Evolutionary conservation across 2,888 invertebrate species (phyloP), one percentile per base, ranked within the genome.

Genomic region (Amphipyra tragopoginis): DNA sequence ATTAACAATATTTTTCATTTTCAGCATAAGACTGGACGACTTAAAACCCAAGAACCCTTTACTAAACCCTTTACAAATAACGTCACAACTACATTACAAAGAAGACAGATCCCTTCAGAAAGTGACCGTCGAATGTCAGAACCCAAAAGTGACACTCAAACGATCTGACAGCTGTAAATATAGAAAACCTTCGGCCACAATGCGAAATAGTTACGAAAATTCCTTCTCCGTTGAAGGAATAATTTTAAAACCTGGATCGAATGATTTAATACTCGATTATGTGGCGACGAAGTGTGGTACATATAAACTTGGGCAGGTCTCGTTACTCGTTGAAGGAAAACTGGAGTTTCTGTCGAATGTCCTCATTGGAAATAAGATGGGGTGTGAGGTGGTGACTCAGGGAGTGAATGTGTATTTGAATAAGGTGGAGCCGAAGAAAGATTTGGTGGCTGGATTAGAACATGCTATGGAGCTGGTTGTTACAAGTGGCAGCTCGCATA

Each of bases 41-140:
- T 91, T 96, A 84, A 96, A 96, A 89, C 95, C 96, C 58, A 93
- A 93, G 63, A 96, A 96, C 85, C 95, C 95, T 10, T 87, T 95
- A 69, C 84, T 96, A 74, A 95, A 95, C 68, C 95, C 96, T 52
- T 88, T 97, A 73, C 95, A 96, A 77, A 96, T 98, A 56, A 96
- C 96, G 43, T 96, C 97, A 44, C 96, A 96, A 85, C 88, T 98
- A 38, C 97, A 97, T 82, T 97, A 97, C 84, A 97, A 98, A 86
- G 97, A 98, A 87, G 98, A 98, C 86, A 97, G 96, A 82, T 96
- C 96, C 29, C 90, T 98, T 6, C 96, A 96, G 51, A 96, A 96
- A 73, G 97, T 97, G 0, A 96, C 96, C 2, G 96, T 98, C 2
- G 96, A 97, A 33, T 97, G 97, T 77, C 96, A 96, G 69, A 96